Evolutionary conservation across 2,888 invertebrate species (phyloP).

Genomic region (Byasa hedistus): DNA sequence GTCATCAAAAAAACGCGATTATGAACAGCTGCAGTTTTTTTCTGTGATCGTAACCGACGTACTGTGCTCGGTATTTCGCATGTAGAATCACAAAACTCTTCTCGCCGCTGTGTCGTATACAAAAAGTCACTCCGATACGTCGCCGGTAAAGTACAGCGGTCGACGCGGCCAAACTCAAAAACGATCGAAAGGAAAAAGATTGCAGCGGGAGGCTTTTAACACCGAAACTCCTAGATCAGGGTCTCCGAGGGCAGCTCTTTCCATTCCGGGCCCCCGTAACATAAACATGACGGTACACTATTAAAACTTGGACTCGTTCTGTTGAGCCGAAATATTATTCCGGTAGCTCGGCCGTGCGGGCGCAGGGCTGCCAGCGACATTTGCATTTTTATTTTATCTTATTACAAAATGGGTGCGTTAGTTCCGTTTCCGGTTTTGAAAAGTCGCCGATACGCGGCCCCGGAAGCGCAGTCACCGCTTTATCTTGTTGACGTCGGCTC

Average conservation of each 20-base stretch:
- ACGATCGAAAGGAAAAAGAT: conserved; percentile 24
- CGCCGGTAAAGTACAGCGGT: too few relatives aligned
- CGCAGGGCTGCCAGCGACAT: conserved; percentile 67
- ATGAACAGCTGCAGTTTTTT: too few relatives aligned
- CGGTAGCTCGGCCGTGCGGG: conserved; percentile 71
- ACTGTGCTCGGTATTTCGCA: too few relatives aligned
- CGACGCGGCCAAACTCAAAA: conserved; percentile 18
- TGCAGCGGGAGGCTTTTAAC: conserved; percentile 38
- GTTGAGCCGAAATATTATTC: conserved; percentile 80
- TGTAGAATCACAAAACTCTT: too few relatives aligned
- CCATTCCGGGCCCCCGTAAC: conserved; percentile 64
- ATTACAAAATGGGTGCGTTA: conserved; percentile 44
- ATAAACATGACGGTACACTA: conserved; percentile 77
- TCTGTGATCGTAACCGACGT: too few relatives aligned
- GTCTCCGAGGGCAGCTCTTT: conserved; percentile 39
- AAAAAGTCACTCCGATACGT: too few relatives aligned
- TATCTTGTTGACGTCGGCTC: conserved; percentile 24
- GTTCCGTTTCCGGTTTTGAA: conserved; percentile 40
- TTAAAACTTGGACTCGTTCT: conserved; percentile 79
- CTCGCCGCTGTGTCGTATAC: too few relatives aligned
- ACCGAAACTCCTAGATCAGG: conserved; percentile 38
- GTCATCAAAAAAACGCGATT: too few relatives aligned
- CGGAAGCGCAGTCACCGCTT: conserved; percentile 25
- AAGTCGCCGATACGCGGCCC: conserved; percentile 41
- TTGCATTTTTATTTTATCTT: conserved; percentile 70